Evolutionary conservation across 2,113 vertebrate genomes (phyloP).

Genomic region (Ariopsis seemanni): DNA sequence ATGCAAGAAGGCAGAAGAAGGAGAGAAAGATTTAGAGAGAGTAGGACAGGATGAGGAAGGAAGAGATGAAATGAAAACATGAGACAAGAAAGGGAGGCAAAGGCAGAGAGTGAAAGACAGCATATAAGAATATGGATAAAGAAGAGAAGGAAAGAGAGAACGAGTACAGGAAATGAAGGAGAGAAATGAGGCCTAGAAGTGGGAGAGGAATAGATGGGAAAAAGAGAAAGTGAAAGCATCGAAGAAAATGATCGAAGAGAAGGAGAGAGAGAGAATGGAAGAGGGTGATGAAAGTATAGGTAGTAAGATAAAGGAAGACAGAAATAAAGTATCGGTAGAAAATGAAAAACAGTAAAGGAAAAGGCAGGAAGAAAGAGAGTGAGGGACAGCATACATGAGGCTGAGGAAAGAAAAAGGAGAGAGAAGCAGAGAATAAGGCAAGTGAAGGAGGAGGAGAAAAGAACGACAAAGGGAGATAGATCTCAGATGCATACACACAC

Average conservation of each 20-base stretch:
- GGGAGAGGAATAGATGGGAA: neutral
- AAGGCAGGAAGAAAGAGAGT: neutral
- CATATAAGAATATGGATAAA: neutral
- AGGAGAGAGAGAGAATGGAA: neutral
- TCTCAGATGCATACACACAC: too few species aligned
- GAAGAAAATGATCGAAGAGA: neutral
- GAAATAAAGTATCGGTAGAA: neutral
- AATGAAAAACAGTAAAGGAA: neutral
- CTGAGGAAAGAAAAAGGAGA: neutral
- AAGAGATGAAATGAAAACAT: neutral
- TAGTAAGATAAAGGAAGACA: neutral
- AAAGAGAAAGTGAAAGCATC: neutral
- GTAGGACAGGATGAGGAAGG: neutral
- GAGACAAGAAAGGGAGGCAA: neutral
- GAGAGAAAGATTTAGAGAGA: neutral
- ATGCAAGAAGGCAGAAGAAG: neutral
- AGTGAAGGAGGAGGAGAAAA: neutral
- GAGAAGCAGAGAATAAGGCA: neutral
- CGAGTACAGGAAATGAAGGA: neutral
- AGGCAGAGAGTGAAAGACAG: neutral
- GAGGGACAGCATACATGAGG: neutral
- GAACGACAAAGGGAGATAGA: neutral
- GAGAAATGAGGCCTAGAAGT: neutral
- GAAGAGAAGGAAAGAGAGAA: neutral
- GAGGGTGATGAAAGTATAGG: neutral